phyloP scores from a whole-genome alignment of 2,888 invertebrate species.

The Parnassius smintheus region DNA sequence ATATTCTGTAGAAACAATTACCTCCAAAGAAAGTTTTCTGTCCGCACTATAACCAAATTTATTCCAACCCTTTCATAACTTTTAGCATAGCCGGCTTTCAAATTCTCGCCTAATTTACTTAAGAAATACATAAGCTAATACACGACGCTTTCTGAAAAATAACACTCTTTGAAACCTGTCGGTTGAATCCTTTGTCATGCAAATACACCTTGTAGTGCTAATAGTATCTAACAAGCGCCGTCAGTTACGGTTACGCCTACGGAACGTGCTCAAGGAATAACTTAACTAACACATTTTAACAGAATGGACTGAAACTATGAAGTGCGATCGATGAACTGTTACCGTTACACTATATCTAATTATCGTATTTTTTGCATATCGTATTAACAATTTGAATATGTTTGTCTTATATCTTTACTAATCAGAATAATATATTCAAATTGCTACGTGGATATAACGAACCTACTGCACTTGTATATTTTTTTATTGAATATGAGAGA shows the following conservation, averaged over 20 bases:
- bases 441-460: no score
- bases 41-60: background rate
- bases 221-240: slow-evolving; percentile 28
- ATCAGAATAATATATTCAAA: no score
- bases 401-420: no score
- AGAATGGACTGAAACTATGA: no score
- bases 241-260: slow-evolving; percentile 24
- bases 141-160: slow-evolving; percentile 28
- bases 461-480: no score
- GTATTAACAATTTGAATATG: no score
- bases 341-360: background rate
- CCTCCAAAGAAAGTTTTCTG: background rate
- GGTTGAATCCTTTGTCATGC: slow-evolving; percentile 33
- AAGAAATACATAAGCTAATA: slow-evolving; percentile 16
- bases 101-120: slow-evolving; percentile 20
- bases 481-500: no score
- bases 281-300: background rate
- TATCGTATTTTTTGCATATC: background rate
- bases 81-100: slow-evolving; percentile 10
- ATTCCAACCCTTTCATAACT: background rate
- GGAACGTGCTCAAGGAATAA: slow-evolving; percentile 14
- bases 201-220: slow-evolving; percentile 29
- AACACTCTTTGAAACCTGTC: slow-evolving; percentile 30
- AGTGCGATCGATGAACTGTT: no score
- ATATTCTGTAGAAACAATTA: no score